Percentiles rank a stretch among this genome's conserved stretches.
phyloP scores from a whole-genome alignment of 2,888 invertebrate genomes.

The Diaprepes abbreviatus region DNA sequence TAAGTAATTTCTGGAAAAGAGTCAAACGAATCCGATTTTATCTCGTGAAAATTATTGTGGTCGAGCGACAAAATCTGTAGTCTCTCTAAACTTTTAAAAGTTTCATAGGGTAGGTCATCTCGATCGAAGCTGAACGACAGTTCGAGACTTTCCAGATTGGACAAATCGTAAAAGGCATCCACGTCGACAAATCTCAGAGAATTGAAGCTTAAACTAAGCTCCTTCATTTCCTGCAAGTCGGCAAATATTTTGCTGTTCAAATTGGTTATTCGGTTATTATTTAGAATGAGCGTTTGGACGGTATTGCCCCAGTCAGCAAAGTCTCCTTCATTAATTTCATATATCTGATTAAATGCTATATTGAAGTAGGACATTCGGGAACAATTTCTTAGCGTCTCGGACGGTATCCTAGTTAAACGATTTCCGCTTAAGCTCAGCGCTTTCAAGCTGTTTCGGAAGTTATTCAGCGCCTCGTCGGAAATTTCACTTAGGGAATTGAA shows the following conservation, averaged over 20 bases:
- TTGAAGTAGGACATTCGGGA: slow-evolving; percentile 87
- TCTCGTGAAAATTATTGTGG: slow-evolving; percentile 85
- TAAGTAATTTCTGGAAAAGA: slow-evolving; percentile 81
- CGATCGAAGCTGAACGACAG: slow-evolving; percentile 88
- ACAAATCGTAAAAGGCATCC: slow-evolving; percentile 84
- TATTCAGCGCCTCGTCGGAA: slow-evolving; percentile 74
- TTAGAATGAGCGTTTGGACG: slow-evolving; percentile 83
- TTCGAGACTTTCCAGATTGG: slow-evolving; percentile 85
- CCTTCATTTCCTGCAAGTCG: slow-evolving; percentile 82
- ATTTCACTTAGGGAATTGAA: slow-evolving; percentile 81
- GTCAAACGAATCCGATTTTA: slow-evolving; percentile 80
- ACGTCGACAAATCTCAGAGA: slow-evolving; percentile 86
- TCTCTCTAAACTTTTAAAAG: slow-evolving; percentile 80
- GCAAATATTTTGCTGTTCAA: slow-evolving; percentile 80
- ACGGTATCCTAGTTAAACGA: slow-evolving; percentile 81
- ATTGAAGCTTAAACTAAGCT: slow-evolving; percentile 93
- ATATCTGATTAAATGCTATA: slow-evolving; percentile 89
- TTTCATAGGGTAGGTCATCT: slow-evolving; percentile 82
- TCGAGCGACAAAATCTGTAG: slow-evolving; percentile 89
- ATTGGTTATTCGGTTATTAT: slow-evolving; percentile 87
- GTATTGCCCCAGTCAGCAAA: slow-evolving; percentile 84
- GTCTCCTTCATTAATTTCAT: slow-evolving; percentile 81
- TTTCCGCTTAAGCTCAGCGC: slow-evolving; percentile 87
- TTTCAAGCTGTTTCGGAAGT: slow-evolving; percentile 75
- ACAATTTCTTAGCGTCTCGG: slow-evolving; percentile 78